Evolutionary conservation across 2,113 vertebrate species (phyloP), one percentile per base, ranked within the genome.

Genomic region (Actenoides lindsayi): DNA sequence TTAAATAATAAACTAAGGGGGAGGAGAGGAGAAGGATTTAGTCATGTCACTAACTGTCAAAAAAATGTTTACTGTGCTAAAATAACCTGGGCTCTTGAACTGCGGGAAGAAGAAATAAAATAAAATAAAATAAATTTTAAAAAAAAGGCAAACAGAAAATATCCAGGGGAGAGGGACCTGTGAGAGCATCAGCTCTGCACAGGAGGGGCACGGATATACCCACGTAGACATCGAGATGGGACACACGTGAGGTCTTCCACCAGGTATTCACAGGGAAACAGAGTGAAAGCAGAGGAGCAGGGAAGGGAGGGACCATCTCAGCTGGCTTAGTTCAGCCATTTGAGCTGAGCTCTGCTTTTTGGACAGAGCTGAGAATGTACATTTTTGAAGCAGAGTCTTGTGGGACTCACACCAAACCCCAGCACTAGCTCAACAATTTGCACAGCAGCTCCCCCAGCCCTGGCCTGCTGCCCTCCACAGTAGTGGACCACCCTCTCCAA

Each of bases 11-110:
- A 96, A 83, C 73, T 3, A 60, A 64, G 30, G 59, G 74, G 67
- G 67, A 90, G 86, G 46, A 94, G 42, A 76, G 83, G 70, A 83
- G 94, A 88, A 63, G 56, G 86, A 93, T 93, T 95, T 93, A 95
- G 92, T 95, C 92, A 68, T 94, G 78, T 85, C 86, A 87, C 57
- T 87, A 83, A 46, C 94, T 78, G 71, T 89, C 78, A 51, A 51
- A 82, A 74, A 95, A 93, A 86, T 25, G 68, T 96, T 91, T 93
- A 87, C 78, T 87, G 35, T 17, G 86, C 81, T 92, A 87, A 97
- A 90, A 94, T 65, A 96, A 85, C 63, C 74, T 7, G 1, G 33
- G 64, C 27, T 88, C 46, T 76, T 63, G 41, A 77, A 77, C 30
- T 28, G 46, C 13, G 27, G 56, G 54, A 10, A 16, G 8, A 4